Evolutionary conservation across 2,797 vertebrate genomes (phyloP), one percentile per base, ranked within the genome.

Genomic region (Aplochiton taeniatus): DNA sequence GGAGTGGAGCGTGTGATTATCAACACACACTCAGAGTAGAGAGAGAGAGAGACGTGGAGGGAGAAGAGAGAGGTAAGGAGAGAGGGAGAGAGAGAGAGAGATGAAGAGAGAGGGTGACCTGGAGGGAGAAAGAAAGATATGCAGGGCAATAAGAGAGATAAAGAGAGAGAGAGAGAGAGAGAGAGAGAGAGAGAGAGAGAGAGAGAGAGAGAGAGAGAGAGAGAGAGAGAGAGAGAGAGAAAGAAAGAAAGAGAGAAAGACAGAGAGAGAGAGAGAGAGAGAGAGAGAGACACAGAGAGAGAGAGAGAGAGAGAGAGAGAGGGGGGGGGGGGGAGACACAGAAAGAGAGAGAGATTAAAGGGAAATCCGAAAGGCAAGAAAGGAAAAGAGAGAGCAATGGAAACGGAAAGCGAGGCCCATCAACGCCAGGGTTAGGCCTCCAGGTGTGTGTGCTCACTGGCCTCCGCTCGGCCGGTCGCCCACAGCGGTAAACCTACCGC

Each of bases 401-500:
- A 46, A 14, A 4, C 31, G 48, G 6, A n/a, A n/a, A 12, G 60
- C 9, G n/a, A 62, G 14, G 18, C 49, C 51, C 9, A 51, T 44
- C 16, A 20, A 50, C 10, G 42, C 47, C 47, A 48, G 8, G 3
- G 11, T 17, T 51, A 11, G 17, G 48, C n/a, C 11, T 48, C 58
- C 54, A 55, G 72, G 54, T 57, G 68, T 63, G 68, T 8, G 20
- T 48, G n/a, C 14, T 66, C 43, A n/a, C 44, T 52, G 42, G 73
- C 50, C 53, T 69, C 12, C 49, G 54, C 61, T 59, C 66, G 57
- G 69, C 69, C 59, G 61, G 64, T 52, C 61, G 53, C 56, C 76
- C 58, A 65, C 69, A 69, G 76, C 68, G 48, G 73, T 77, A 69
- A 80, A 95, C 96, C 93, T 96, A 98, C 96, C 95, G 91, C 92